phyloP scores from a whole-genome alignment of 2,113 vertebrate species.

The Ahaetulla prasina region DNA sequence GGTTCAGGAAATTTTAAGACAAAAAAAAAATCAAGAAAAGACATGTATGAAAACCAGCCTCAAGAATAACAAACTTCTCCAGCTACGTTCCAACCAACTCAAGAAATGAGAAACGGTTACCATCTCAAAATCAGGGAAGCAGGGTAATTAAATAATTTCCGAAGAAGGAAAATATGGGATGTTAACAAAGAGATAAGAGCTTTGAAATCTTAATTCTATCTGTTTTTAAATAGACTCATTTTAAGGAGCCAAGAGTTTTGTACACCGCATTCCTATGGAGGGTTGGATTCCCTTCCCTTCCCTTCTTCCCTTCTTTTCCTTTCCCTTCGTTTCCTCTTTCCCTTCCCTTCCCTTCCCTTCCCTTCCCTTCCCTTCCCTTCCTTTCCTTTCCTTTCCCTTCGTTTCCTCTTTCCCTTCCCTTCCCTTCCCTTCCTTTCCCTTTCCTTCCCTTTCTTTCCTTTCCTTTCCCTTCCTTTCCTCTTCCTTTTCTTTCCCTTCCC shows the following conservation, averaged over 20 bases:
- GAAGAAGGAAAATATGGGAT: slow-evolving; percentile 8
- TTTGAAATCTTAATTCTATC: neutral
- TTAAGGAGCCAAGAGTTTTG: neutral
- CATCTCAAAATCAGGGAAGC: neutral
- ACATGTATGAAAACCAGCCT: slow-evolving; percentile 36
- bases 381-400: neutral
- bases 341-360: neutral
- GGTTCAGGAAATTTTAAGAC: slow-evolving; percentile 55
- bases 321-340: neutral
- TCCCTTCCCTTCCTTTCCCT: neutral
- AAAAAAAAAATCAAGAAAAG: slow-evolving; percentile 50
- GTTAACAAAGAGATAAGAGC: neutral
- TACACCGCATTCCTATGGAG: neutral
- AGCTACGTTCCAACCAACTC: slow-evolving; percentile 28
- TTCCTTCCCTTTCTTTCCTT: neutral
- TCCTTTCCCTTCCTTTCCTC: too few species aligned
- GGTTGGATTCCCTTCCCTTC: neutral
- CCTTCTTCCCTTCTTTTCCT: neutral
- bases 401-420: neutral
- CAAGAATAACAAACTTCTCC: slow-evolving; percentile 36
- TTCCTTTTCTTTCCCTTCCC: neutral
- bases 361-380: neutral
- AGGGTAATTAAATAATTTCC: neutral
- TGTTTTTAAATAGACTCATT: neutral
- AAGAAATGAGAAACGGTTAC: slow-evolving; percentile 5